A percentile compares a stretch with the other conserved stretches of the same genome.
Conservation (phyloP, 2,797 vertebrate species). For the Leptoclinus maculatus region DNA sequence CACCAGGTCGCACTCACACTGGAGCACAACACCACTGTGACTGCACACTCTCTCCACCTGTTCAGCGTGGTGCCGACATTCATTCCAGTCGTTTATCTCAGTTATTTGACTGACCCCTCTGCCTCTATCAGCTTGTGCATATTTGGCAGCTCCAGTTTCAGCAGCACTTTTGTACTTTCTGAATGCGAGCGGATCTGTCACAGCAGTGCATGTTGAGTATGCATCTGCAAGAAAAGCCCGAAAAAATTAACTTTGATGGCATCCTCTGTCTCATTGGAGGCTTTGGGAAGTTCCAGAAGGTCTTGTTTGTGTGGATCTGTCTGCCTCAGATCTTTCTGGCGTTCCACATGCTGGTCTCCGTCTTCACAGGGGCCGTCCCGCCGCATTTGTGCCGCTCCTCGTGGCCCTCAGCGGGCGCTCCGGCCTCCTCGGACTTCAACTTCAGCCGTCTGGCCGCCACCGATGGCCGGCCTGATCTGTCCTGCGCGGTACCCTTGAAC, state of each 20-base stretch:
- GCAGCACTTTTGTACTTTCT: conserved; percentile 15
- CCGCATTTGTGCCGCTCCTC: conserved; percentile 73
- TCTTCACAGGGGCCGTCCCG: conserved; percentile 80
- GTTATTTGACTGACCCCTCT: conserved; percentile 26
- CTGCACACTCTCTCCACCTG: conserved; percentile 26
- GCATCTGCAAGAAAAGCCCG: not conserved
- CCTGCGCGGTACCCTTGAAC: conserved; percentile 58
- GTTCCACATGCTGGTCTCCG: conserved; percentile 81
- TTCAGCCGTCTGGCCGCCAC: conserved; percentile 35
- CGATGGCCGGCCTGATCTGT: conserved; percentile 6
- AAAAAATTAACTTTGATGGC: conserved; percentile 76
- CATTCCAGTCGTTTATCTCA: not conserved
- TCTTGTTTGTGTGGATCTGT: conserved; percentile 81
- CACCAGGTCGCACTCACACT: conserved; percentile 21
- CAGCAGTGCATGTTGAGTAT: conserved; percentile 4
- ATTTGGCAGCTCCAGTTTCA: conserved; percentile 9
- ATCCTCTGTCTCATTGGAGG: conserved; percentile 76
- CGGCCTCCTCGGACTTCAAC: conserved; percentile 29
- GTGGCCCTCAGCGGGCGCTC: not conserved
- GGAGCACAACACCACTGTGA: conserved; percentile 34
- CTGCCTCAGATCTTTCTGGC: conserved; percentile 82
- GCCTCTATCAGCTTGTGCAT: conserved; percentile 12
- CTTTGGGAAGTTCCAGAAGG: conserved; percentile 83
- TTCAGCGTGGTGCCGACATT: conserved; percentile 21
- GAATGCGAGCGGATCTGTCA: not conserved